Conservation (phyloP, 2,888 invertebrate genomes). For the Ligdia adustata region DNA sequence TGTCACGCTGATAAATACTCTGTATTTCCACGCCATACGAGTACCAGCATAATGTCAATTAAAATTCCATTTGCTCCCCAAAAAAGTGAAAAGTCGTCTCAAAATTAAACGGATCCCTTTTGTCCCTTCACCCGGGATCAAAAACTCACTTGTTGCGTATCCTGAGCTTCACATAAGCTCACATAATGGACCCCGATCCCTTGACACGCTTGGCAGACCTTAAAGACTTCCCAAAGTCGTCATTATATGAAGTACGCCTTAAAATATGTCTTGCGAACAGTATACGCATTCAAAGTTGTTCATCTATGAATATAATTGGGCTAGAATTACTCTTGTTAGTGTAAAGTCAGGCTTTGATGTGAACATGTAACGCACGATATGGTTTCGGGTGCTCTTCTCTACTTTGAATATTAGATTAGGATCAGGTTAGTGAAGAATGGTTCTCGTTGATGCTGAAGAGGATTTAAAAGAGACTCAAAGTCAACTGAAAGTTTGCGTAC, state of each 20-base stretch:
- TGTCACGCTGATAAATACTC: no score
- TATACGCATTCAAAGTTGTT: conserved; percentile 52
- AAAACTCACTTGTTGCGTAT: conserved; percentile 37
- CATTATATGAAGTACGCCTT: conserved; percentile 46
- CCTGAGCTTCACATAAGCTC: conserved; percentile 4
- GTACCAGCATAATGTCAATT: not conserved
- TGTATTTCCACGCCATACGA: no score
- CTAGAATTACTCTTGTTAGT: conserved; percentile 56
- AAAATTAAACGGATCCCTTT: not conserved
- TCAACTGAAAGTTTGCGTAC: no score
- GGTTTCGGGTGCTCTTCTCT: conserved; percentile 13
- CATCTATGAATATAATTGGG: conserved; percentile 78
- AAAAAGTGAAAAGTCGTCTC: not conserved
- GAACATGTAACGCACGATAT: conserved; percentile 33
- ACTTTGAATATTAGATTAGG: conserved; percentile 14
- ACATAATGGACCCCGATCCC: conserved; percentile 22
- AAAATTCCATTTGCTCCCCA: not conserved
- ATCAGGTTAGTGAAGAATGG: not conserved
- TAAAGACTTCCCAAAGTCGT: conserved; percentile 40
- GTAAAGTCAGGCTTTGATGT: conserved; percentile 66
- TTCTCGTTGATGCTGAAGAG: no score
- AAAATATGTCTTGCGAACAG: conserved; percentile 38
- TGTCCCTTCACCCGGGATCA: conserved; percentile 12
- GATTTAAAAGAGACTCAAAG: no score
- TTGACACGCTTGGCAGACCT: conserved; percentile 29